These are phyloP conservation scores for Luperina nickerlii DNA, from an alignment of 2,888 invertebrate species.

Conservation along the genomic window DNA sequence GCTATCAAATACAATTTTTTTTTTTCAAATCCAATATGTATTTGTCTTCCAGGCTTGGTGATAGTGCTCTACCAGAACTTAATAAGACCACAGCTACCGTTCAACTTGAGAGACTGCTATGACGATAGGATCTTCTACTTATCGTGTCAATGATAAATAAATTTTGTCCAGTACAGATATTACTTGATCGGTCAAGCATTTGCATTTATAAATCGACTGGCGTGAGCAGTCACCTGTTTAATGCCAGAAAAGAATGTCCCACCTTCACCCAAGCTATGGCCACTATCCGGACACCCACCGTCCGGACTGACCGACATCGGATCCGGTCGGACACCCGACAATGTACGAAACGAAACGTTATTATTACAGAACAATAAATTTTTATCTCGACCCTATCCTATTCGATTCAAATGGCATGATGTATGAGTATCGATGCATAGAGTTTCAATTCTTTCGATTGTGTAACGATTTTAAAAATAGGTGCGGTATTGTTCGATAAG, in stretches of 20 bases:
- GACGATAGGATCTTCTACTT: background rate
- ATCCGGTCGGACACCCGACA: conserved; percentile 63
- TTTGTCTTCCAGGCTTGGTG: background rate
- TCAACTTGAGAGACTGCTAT: background rate
- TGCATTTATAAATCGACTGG: no score
- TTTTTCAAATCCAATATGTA: no score
- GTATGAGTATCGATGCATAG: conserved; percentile 54
- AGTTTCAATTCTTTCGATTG: conserved; percentile 41
- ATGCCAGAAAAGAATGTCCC: conserved; percentile 8
- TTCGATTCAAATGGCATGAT: conserved; percentile 64
- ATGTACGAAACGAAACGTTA: conserved; percentile 64
- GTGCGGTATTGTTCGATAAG: conserved; percentile 30
- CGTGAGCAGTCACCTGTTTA: background rate
- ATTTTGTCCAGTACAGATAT: no score
- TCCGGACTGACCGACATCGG: conserved; percentile 62
- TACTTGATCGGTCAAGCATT: no score
- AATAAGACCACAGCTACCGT: background rate
- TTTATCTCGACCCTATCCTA: conserved; percentile 61
- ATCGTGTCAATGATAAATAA: background rate
- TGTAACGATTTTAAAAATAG: conserved; percentile 40
- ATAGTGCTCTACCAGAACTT: background rate
- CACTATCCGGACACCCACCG: conserved; percentile 66
- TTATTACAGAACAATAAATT: conserved; percentile 64
- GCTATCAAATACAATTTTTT: no score
- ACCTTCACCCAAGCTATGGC: conserved; percentile 36